Evolutionary conservation across 1,140 invertebrate genomes (phyloP), one percentile per base, ranked within the genome.

Genomic region (Apis laboriosa): DNA sequence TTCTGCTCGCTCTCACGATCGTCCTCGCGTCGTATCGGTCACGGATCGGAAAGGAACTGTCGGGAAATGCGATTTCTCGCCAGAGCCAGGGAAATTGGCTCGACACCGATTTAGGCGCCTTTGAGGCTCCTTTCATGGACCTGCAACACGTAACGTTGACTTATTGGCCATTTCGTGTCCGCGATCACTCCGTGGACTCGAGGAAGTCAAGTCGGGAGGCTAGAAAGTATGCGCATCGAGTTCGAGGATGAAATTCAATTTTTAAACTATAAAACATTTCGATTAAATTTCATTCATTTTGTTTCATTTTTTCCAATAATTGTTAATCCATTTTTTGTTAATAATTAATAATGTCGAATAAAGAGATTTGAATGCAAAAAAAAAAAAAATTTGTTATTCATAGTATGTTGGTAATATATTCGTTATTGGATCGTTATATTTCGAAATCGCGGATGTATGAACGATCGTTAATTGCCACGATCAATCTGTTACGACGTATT

Each of bases 71-170:
- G 77, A 72, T 72, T 79, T 79, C 67, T 72, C 67, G 19, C 49
- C 19, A 58, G 17, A 49, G 15, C 21, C 55, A 58, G 17, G 67
- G 67, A 79, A 79, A 79, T 79, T 72, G 77, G 56, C 68, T 51
- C 21, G 5, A 17, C 21, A 43, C 55, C 63, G 66, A 79, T 58
- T 64, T 77, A 19, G 74, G 61, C 51, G 66, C 43, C 77, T 79
- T 79, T 79, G 77, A 79, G 77, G 77, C 67, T 72, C 77, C 77
- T 72, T 72, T 53, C 67, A 70, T 51, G 77, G 77, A 24, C 68
- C 11, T 2, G 68, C 43, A 43, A 72, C 68, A 58, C 19, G 11
- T 43, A 71, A 28, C 55, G 55, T 79, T 43, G 55, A 68, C 77
- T 79, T 79, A 79, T 79, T 53, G 67, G 67, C 56, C 51, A 28